Evolutionary conservation across 2,888 invertebrate genomes (phyloP).

Genomic region (Meteorus cinctellus): DNA sequence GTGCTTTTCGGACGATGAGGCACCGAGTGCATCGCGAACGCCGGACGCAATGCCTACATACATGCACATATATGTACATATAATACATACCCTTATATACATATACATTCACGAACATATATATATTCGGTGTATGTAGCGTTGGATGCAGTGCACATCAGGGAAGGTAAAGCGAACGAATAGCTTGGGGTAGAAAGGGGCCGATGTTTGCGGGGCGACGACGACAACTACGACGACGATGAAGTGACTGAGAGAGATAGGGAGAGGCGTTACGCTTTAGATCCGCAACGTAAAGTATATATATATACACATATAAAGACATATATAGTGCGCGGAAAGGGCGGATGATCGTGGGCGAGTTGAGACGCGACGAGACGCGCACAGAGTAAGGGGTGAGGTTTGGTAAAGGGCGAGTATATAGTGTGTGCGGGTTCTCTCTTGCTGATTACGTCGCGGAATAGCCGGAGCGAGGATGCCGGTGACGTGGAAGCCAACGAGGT

Average conservation of each 20-base stretch:
- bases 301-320: not conserved
- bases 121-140: not conserved
- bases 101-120: not conserved
- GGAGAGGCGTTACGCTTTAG: slow-evolving; percentile 44
- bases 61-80: slow-evolving; percentile 10
- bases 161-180: slow-evolving; percentile 21
- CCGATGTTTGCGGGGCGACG: slow-evolving; percentile 40
- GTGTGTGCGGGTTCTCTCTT: slow-evolving; percentile 62
- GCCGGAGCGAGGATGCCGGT: slow-evolving; percentile 71
- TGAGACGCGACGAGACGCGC: not conserved
- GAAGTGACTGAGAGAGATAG: slow-evolving; percentile 46
- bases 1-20: slow-evolving; percentile 42
- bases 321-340: not conserved
- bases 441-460: slow-evolving; percentile 73
- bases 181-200: slow-evolving; percentile 22
- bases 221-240: slow-evolving; percentile 35
- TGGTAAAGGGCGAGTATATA: slow-evolving; percentile 9
- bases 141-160: slow-evolving; percentile 28
- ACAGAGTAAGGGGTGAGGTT: slow-evolving; percentile 36
- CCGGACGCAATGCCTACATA: slow-evolving; percentile 26
- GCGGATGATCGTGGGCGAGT: slow-evolving; percentile 14
- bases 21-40: slow-evolving; percentile 38
- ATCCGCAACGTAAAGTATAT: slow-evolving; percentile 17
- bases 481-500: slow-evolving; percentile 48
- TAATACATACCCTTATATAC: slow-evolving; percentile 19